Percentiles rank a stretch among this genome's conserved stretches.
Conservation (phyloP, 2,113 vertebrate species). For the Panthera leo region DNA sequence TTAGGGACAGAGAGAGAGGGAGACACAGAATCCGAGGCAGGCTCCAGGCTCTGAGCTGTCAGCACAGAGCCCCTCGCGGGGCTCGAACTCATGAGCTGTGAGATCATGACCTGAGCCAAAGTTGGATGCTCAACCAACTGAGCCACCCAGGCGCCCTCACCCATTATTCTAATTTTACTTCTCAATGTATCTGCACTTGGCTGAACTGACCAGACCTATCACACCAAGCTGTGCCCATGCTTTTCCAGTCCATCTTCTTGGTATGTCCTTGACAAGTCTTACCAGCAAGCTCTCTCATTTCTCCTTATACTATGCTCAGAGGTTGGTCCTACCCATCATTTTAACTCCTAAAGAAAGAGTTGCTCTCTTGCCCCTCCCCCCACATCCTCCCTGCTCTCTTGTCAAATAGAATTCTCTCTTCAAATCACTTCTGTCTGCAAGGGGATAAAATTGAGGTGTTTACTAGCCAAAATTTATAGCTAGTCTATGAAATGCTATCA, state of each 20-base stretch:
- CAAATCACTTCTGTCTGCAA: neutral
- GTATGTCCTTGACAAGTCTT: neutral
- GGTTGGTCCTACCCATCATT: neutral
- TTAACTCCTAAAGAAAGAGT: neutral
- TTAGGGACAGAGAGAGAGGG: too few relatives aligned
- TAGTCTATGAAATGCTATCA: neutral
- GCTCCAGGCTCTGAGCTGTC: too few relatives aligned
- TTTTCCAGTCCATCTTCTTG: neutral
- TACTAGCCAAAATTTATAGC: neutral
- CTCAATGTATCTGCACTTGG: neutral
- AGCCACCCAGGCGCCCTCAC: neutral
- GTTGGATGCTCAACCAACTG: too few relatives aligned
- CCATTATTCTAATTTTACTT: neutral
- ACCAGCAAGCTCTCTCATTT: neutral
- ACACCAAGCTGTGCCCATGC: fast-evolving
- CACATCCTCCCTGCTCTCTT: neutral
- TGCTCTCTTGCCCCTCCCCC: neutral
- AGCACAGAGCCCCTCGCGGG: too few relatives aligned
- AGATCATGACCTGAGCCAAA: too few relatives aligned
- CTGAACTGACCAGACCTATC: neutral
- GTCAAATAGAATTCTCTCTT: neutral
- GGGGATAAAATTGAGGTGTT: neutral
- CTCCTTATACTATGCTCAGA: neutral
- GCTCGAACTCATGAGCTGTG: too few relatives aligned
- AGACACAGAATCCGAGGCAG: too few relatives aligned